A percentile compares a stretch with the other conserved stretches of the same genome.
Conservation (phyloP, 92 coral and sea anemone genomes). For the Hydrozoanthus gracilis region DNA sequence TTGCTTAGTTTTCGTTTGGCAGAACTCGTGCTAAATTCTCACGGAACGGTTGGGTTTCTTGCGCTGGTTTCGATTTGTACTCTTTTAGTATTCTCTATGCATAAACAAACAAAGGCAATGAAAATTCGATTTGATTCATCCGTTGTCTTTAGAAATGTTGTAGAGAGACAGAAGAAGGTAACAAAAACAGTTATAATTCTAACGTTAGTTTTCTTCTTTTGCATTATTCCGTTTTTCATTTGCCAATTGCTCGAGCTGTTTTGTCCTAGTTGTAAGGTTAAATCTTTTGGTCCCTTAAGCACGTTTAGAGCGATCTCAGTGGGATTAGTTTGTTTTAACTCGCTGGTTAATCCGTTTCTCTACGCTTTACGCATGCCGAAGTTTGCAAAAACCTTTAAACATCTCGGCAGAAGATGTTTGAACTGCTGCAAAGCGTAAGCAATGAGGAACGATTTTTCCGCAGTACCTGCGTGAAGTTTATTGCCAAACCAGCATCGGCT, state of each 20-base stretch:
- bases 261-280: neutral
- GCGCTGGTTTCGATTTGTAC: neutral
- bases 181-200: neutral
- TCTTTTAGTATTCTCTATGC: neutral
- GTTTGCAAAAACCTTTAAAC: neutral
- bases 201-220: neutral
- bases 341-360: neutral
- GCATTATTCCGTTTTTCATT: slow-evolving; percentile 13
- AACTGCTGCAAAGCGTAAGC: neutral
- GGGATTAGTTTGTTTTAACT: neutral
- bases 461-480: no score
- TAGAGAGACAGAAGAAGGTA: neutral
- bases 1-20: neutral
- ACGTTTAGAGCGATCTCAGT: neutral
- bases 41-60: neutral
- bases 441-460: no score
- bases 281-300: neutral
- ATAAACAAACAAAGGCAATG: neutral
- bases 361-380: slow-evolving; percentile 18
- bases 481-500: no score
- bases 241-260: slow-evolving; percentile 13
- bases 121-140: slow-evolving; percentile 1
- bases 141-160: neutral
- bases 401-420: neutral
- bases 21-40: neutral